Base-by-base conservation (phyloP, 2,888 invertebrate genomes). In the Lingula anatina region DNA sequence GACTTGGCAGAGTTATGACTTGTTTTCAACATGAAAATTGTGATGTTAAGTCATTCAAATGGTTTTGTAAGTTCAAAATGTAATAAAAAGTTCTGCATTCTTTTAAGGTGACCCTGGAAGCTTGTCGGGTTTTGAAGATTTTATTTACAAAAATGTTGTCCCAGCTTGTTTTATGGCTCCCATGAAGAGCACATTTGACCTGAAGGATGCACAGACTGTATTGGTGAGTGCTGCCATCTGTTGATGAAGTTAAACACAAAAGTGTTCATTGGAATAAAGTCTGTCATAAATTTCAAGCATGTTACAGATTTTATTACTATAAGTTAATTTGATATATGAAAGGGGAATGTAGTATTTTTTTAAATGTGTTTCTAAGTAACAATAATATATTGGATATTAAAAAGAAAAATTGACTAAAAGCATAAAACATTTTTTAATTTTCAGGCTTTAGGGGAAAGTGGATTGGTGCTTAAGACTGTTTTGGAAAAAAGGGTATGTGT, bases 131-230 rank as follows among this genome's bases (percentile, higher is more conserved):
- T 81, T 81, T 65, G 70, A 75, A 24, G 78, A 79, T 47, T 81
- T 81, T 57, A 75, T 80, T 52, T 81, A 80, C 64, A 75, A 80
- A 53, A 73, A 76, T 53, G 78, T 81, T 53, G 71, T 81, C 18
- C 81, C 81, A 21, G 80, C 81, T 5, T 82, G 81, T 59, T 79
- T 82, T 60, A 56, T 79, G 60, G 80, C 80, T n/a, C 81, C 81
- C 0, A 60, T 80, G 57, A 79, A 79, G 62, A 71, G 75, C 12
- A 71, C 76, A 12, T 81, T 81, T 66, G 81, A 82, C 61, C 66
- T 81, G 35, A 64, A 66, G 40, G 82, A 82, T 68, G 81, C 78
- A 28, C 81, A 81, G 61, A 79, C 79, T 7, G 61, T 78, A 21
- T 61, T 80, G 57, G 71, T 35, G 9, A n/a, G n/a, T n/a, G n/a